Percentiles rank a stretch among this genome's conserved stretches.
These are phyloP conservation scores for Scaptomyza hsui DNA, from an alignment of 1,140 invertebrate genomes.

Conservation along the genomic window DNA sequence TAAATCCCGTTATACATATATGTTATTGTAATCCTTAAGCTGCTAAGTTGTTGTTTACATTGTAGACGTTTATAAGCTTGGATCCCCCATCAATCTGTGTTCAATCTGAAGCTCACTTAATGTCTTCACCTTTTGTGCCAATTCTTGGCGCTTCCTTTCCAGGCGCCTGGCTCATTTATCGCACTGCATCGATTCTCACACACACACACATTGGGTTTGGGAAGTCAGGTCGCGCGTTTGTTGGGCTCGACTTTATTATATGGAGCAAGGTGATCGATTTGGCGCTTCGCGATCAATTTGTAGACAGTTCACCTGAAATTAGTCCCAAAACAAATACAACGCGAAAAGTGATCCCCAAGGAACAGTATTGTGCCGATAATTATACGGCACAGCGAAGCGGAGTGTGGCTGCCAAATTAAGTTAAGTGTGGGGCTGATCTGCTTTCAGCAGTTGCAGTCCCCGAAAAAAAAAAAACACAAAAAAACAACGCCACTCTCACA, in stretches of 20 bases:
- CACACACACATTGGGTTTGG: conserved; percentile 16
- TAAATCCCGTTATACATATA: not conserved
- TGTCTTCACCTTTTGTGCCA: conserved; percentile 7
- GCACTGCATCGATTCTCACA: conserved; percentile 67
- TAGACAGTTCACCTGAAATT: conserved; percentile 75
- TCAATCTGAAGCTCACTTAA: conserved; percentile 13
- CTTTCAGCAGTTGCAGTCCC: conserved; percentile 61
- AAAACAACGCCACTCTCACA: conserved; percentile 56
- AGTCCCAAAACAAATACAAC: conserved; percentile 68
- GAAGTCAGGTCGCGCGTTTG: conserved; percentile 45
- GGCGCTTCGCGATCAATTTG: conserved; percentile 83
- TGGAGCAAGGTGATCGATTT: conserved; percentile 82
- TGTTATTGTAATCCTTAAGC: not conserved
- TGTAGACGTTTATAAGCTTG: not conserved
- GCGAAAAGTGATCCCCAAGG: conserved; percentile 44
- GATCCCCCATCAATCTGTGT: conserved; percentile 1
- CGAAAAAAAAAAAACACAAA: conserved; percentile 34
- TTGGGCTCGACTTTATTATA: conserved; percentile 68
- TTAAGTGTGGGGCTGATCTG: conserved; percentile 80
- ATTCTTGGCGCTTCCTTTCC: conserved; percentile 30
- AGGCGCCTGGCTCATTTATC: conserved; percentile 38
- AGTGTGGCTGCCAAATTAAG: conserved; percentile 82
- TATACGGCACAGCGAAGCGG: conserved; percentile 60
- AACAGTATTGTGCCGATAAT: conserved; percentile 75
- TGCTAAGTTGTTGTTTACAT: conserved; percentile 5